Percentiles rank a stretch among this genome's conserved stretches.
Evolutionary conservation across 1,140 invertebrate species (phyloP).

Genomic region (Prorops nasuta): DNA sequence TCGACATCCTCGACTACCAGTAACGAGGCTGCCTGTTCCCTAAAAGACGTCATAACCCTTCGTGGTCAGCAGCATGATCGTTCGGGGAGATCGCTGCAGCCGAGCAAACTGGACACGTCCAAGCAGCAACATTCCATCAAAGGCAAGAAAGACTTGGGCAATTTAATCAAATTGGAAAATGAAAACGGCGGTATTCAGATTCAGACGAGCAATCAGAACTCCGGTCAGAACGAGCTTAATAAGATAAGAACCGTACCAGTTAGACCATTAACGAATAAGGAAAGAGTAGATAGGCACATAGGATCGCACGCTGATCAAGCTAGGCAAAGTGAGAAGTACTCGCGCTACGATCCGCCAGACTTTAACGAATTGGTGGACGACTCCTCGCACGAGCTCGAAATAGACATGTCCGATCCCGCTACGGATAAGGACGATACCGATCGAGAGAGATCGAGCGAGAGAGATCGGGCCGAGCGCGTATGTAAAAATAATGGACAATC

Average conservation of each 20-base stretch:
- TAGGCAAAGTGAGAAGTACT: slow-evolving; percentile 44
- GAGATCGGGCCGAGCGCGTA: slow-evolving; percentile 52
- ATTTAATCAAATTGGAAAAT: slow-evolving; percentile 57
- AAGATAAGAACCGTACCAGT: slow-evolving; percentile 27
- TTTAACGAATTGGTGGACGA: slow-evolving; percentile 79
- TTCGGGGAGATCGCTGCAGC: slow-evolving; percentile 38
- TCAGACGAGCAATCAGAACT: slow-evolving; percentile 28
- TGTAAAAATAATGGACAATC: slow-evolving; percentile 52
- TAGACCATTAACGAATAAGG: slow-evolving; percentile 36
- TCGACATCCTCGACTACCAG: slow-evolving; percentile 63
- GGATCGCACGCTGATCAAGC: slow-evolving; percentile 25
- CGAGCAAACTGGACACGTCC: slow-evolving; percentile 36
- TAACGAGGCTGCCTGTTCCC: slow-evolving; percentile 60
- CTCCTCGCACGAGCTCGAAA: slow-evolving; percentile 75
- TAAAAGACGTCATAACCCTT: slow-evolving; percentile 68
- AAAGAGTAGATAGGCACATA: slow-evolving; percentile 41
- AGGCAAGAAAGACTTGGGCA: slow-evolving; percentile 54
- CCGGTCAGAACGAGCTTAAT: slow-evolving; percentile 18
- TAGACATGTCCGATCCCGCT: slow-evolving; percentile 70
- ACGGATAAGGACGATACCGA: slow-evolving; percentile 57
- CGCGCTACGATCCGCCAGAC: slow-evolving; percentile 69
- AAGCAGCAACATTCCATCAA: slow-evolving; percentile 29
- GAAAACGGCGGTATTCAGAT: slow-evolving; percentile 57
- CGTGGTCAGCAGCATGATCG: slow-evolving; percentile 59
- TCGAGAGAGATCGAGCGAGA: slow-evolving; percentile 50